Base-by-base conservation (phyloP, 2,113 vertebrate genomes). In the Thunnus thynnus region DNA sequence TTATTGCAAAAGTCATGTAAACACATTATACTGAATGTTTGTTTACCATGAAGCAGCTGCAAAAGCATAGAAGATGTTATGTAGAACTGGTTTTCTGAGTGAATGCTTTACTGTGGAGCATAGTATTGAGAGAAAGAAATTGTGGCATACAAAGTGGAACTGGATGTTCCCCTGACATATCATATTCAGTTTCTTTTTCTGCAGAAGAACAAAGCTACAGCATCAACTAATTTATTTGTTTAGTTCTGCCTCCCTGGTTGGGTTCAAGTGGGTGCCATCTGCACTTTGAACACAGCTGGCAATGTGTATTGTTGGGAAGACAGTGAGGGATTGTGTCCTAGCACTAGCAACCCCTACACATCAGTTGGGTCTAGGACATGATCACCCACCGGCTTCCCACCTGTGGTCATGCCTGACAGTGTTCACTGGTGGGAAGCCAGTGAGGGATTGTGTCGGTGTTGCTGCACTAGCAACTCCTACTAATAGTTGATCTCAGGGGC, bases 51-150 rank as follows among this genome's bases (percentile, higher is more conserved):
- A 30, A 27, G 22, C 32, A 22, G 30, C 62, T 52, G 13, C 12
- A 58, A 70, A 27, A 32, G 54, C 54, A 18, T 46, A 67, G 51
- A 8, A 10, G 17, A 54, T 32, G 14, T 47, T 70, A 70, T 55
- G 16, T 62, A 32, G 3, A 27, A 30, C 22, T 20, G 56, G 41
- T 22, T 64, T 3, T 55, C 36, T 46, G 32, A 30, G 5, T 47
- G 32, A 13, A 63, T 25, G 48, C 13, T 47, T 13, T 16, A 30
- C 27, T 51, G 80, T 13, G 64, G 20, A 63, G 32, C 32, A 8
- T 36, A 16, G 1, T 36, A 13, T 8, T 57, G 5, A 36, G 1
- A 36, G 32, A 5, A 36, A 32, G 30, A 32, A 32, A 32, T 5
- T 4, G 30, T 36, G 5, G 3, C 32, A 8, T 36, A 36, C 32